Conservation (phyloP, 2,113 vertebrate genomes). For the Coreoperca whiteheadi region DNA sequence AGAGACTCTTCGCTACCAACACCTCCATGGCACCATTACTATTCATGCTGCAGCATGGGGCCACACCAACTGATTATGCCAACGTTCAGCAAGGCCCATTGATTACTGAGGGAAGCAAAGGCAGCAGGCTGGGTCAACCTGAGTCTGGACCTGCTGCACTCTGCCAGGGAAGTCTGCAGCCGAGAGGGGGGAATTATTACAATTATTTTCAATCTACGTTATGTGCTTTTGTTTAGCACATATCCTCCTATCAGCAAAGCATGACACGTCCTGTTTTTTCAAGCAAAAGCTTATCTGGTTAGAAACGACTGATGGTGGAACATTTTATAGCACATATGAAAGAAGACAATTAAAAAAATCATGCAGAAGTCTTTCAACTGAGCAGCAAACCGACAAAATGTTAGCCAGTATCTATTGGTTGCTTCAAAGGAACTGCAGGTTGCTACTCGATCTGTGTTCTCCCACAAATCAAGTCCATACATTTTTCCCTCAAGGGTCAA, state of each 20-base stretch:
- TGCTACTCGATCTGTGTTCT: too few species aligned
- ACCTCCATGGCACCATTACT: slow-evolving; percentile 30
- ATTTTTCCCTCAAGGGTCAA: not conserved
- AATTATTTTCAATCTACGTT: not conserved
- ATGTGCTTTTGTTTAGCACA: not conserved
- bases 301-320: not conserved
- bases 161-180: slow-evolving; percentile 1
- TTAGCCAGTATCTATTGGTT: too few species aligned
- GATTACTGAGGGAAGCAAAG: slow-evolving; percentile 65
- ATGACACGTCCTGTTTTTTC: not conserved
- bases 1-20: slow-evolving; percentile 33
- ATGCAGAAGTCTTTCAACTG: not conserved
- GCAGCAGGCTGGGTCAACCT: slow-evolving; percentile 15
- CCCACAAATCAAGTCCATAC: not conserved
- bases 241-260: not conserved
- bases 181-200: not conserved
- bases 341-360: too few species aligned
- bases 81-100: slow-evolving; percentile 53
- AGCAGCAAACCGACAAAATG: not conserved
- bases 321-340: not conserved
- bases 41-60: slow-evolving; percentile 57
- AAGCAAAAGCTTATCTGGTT: not conserved
- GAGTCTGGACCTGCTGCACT: slow-evolving; percentile 31
- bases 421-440: too few species aligned
- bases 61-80: slow-evolving; percentile 59